These are phyloP conservation scores for Zaprionus ornatus DNA, from an alignment of 1,140 invertebrate species.

Conservation along the genomic window DNA sequence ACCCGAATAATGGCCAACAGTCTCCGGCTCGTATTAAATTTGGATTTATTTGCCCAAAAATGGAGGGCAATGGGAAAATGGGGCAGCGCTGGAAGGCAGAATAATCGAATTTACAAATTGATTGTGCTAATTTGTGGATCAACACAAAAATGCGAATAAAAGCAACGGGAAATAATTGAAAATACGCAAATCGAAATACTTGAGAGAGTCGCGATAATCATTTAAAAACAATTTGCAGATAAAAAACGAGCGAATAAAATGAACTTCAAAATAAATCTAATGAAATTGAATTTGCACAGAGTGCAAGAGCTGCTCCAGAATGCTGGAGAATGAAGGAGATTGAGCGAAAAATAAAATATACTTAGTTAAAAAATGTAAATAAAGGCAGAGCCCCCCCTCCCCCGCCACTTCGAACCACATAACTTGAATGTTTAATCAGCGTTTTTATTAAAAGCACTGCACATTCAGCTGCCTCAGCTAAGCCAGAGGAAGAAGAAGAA, in stretches of 20 bases:
- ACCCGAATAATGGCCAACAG: slow-evolving; percentile 20
- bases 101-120: slow-evolving; percentile 41
- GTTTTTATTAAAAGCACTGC: too few relatives aligned
- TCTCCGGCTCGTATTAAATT: slow-evolving; percentile 26
- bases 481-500: background rate
- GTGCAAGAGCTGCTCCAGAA: too few relatives aligned
- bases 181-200: slow-evolving; percentile 9
- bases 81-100: background rate
- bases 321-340: too few relatives aligned
- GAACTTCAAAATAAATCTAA: background rate
- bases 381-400: too few relatives aligned
- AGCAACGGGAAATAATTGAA: slow-evolving; percentile 14
- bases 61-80: slow-evolving; percentile 8
- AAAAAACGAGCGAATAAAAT: slow-evolving; percentile 12
- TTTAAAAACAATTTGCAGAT: slow-evolving; percentile 26
- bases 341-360: too few relatives aligned
- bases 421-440: too few relatives aligned
- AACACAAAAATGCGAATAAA: slow-evolving; percentile 11
- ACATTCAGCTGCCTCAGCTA: background rate
- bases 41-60: slow-evolving; percentile 34
- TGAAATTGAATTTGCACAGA: background rate
- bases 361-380: background rate
- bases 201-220: background rate
- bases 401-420: background rate
- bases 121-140: slow-evolving; percentile 45